Conservation (phyloP, 1,140 invertebrate genomes). For the Caenorhabditis inopinata region DNA sequence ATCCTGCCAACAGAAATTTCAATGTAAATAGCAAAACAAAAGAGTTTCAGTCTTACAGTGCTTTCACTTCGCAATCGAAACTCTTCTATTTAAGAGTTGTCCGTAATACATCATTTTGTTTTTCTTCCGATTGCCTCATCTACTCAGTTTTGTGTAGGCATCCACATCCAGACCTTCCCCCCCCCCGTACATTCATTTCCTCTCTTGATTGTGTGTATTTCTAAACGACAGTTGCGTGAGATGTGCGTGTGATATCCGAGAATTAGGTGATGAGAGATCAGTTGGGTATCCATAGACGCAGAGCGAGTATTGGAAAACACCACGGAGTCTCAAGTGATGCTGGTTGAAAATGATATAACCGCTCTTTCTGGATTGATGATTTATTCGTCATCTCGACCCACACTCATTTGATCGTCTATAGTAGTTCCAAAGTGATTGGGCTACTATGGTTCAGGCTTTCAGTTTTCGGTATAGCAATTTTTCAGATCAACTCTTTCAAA, state of each 20-base stretch:
- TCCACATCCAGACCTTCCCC: no score
- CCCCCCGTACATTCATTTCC: background rate
- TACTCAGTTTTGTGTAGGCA: background rate
- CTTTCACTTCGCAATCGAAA: no score
- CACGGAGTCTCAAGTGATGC: slow-evolving; percentile 2
- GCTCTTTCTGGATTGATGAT: slow-evolving; percentile 23
- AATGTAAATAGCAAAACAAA: no score
- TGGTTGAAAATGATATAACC: slow-evolving; percentile 24
- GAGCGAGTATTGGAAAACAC: background rate
- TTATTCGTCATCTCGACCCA: background rate
- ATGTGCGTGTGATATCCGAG: slow-evolving; percentile 26
- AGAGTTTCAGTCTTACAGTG: no score
- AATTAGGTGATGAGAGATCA: slow-evolving; percentile 21
- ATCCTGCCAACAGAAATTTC: no score
- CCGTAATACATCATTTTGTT: background rate
- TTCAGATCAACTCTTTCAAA: no score
- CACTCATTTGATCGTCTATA: background rate
- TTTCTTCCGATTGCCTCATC: background rate
- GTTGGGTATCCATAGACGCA: slow-evolving; percentile 9
- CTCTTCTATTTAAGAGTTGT: background rate
- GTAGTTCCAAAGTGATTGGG: no score
- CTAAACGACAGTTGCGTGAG: slow-evolving; percentile 21
- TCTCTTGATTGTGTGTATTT: background rate
- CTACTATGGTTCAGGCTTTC: no score
- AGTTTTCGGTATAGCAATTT: no score